Base-by-base conservation (phyloP, 2,797 vertebrate species). In the Myoxocephalus aenaeus region DNA sequence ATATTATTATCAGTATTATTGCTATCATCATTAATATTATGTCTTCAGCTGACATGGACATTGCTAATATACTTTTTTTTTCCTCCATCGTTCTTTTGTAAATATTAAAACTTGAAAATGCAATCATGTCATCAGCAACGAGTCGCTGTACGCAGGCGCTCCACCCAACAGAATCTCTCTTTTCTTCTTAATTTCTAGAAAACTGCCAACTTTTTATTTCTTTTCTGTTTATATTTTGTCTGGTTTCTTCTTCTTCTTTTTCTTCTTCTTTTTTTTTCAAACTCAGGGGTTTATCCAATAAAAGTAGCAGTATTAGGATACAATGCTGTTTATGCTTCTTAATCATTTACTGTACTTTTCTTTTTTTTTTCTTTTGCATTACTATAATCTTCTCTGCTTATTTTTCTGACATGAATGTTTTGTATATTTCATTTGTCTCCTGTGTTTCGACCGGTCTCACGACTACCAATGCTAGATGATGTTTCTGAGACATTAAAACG, bases 71-170 rank as follows among this genome's bases (percentile, higher is more conserved):
- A 80, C 70, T 75, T 79, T 84, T 53, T 25, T 15, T 51, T 32
- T 32, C 2, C 2, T 5, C 32, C 82, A 87, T 77, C 76, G 70
- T 88, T 75, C 70, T 86, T 93, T 92, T 94, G 92, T 95, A 94
- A 94, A 94, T 94, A 94, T 92, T 86, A 87, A 90, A 92, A 90
- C 90, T 92, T 94, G 90, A 94, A 94, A 89, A 91, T 89, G 79
- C 90, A 90, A 94, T 90, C 86, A 86, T 72, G 81, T 92, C 80
- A 78, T 78, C 80, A 75, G 81, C 84, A 14, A 56, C 48, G 77
- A 79, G 82, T 81, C 88, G 83, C 80, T 84, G 25, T 27, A 91
- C 57, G 25, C 88, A 82, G 83, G 40, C 79, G 29, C 80, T 79
- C 77, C 80, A 84, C 74, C 69, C 78, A 77, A 81, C 84, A 82